phyloP scores from a whole-genome alignment of 2,797 vertebrate genomes.

The Pelobates cultripes region DNA sequence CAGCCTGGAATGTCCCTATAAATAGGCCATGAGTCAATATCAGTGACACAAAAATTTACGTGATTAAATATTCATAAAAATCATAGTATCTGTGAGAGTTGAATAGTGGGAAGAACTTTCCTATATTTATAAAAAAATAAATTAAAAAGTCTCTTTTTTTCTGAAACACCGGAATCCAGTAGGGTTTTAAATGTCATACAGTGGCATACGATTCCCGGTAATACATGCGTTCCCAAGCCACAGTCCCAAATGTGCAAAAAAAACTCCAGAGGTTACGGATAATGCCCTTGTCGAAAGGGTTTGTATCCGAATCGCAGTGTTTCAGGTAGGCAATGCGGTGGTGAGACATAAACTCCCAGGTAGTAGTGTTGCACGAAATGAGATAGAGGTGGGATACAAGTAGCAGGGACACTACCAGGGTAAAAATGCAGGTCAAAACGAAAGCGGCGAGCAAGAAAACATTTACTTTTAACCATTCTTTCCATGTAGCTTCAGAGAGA shows the following conservation, averaged over 20 bases:
- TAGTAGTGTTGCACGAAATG: constrained; percentile 89
- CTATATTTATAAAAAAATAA: too few relatives aligned
- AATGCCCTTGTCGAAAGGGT: constrained; percentile 90
- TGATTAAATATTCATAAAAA: too few relatives aligned
- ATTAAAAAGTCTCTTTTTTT: too few relatives aligned
- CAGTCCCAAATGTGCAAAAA: constrained; percentile 83
- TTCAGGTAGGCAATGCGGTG: constrained; percentile 94
- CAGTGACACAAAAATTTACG: too few relatives aligned
- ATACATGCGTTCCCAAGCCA: constrained; percentile 89
- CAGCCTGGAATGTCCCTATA: too few relatives aligned
- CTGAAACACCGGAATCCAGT: background rate
- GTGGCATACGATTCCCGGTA: constrained; percentile 72
- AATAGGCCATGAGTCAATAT: too few relatives aligned
- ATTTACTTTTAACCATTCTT: constrained; percentile 80
- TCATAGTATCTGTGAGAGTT: too few relatives aligned
- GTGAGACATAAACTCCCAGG: constrained; percentile 95
- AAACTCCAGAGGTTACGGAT: constrained; percentile 88
- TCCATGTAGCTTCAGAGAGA: constrained; percentile 71
- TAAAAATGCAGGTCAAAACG: constrained; percentile 73
- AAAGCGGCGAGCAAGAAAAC: constrained; percentile 78
- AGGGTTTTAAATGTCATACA: constrained; percentile 66
- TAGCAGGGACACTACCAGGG: constrained; percentile 79
- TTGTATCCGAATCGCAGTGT: constrained; percentile 80
- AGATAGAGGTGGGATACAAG: constrained; percentile 90
- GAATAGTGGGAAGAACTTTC: too few relatives aligned